Evolutionary conservation across 2,113 vertebrate species (phyloP), one percentile per base, ranked within the genome.

Genomic region (Anolis carolinensis): DNA sequence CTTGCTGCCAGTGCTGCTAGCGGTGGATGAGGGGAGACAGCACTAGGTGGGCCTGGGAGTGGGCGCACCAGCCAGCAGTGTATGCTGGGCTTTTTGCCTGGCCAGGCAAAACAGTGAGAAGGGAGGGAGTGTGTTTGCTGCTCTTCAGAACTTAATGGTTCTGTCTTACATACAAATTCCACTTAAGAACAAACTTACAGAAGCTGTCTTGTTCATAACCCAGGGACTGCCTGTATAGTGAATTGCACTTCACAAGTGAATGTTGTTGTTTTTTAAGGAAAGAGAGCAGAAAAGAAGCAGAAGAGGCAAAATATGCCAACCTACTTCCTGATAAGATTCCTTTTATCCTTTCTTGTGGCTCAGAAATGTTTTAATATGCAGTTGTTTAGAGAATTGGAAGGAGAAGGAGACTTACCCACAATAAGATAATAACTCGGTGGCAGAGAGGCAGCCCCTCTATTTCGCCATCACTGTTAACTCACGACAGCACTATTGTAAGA

Each of bases 381-480:
- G 85, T 89, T 86, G 76, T 93, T 89, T 91, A 48, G 48, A 20
- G 7, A 68, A 59, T 11, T 13, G 14, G 55, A 4, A 14, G 11
- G 55, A 59, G 52, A 55, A 55, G 18, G 27, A 39, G 34, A 73
- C n/a, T 30, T 80, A 34, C 25, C 23, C 39, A 34, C 14, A 16
- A 32, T 27, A 34, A 59, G 23, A 16, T 39, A 27, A 18, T 30
- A 70, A 2, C 13, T 16, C 5, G n/a, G 48, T 30, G 21, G 9
- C 32, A 25, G 7, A 81, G 39, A 20, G 27, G 21, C 55, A 82
- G 55, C 25, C 7, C 27, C 11, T 71, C 10, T 78, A 27, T 23
- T 32, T 4, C 59, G 27, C 36, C 34, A 48, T n/a, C 21, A 34
- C n/a, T 63, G 32, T 52, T 81, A 81, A 63, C 36, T 36, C 27